phyloP scores from a whole-genome alignment of 2,888 invertebrate genomes.

The Syrista parreyssii region DNA sequence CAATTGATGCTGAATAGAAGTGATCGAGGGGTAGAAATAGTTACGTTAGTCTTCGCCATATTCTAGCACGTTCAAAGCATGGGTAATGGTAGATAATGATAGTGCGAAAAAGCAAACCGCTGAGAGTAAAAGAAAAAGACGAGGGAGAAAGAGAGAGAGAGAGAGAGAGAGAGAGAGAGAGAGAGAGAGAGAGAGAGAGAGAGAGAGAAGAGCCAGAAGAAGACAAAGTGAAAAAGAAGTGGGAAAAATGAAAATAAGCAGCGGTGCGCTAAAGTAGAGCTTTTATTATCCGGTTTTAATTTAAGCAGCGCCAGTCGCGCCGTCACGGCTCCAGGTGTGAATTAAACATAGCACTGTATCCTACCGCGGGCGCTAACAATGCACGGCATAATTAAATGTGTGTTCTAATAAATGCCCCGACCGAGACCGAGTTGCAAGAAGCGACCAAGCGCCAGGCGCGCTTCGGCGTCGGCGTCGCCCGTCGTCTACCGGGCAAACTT shows the following conservation, averaged over 20 bases:
- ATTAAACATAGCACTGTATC: constrained; percentile 54
- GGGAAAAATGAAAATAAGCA: constrained; percentile 25
- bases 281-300: constrained; percentile 66
- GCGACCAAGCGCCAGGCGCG: constrained; percentile 15
- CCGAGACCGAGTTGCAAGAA: constrained; percentile 14
- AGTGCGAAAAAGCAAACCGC: too few species aligned
- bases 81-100: too few species aligned
- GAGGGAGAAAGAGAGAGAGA: constrained; percentile 26
- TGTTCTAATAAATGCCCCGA: constrained; percentile 57
- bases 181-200: constrained; percentile 26
- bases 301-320: constrained; percentile 62
- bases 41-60: too few species aligned
- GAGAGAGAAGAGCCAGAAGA: constrained; percentile 4
- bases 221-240: neutral
- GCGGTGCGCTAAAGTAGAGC: constrained; percentile 45
- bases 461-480: constrained; percentile 33
- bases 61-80: too few species aligned
- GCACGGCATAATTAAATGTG: constrained; percentile 60
- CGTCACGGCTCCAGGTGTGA: constrained; percentile 60
- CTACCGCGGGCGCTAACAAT: constrained; percentile 40
- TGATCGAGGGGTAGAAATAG: too few species aligned
- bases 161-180: constrained; percentile 22
- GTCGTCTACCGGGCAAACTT: constrained; percentile 39
- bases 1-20: too few species aligned
- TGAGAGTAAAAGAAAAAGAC: constrained; percentile 16